Conservation (phyloP, 2,113 vertebrate species). For the Sceloporus undulatus region DNA sequence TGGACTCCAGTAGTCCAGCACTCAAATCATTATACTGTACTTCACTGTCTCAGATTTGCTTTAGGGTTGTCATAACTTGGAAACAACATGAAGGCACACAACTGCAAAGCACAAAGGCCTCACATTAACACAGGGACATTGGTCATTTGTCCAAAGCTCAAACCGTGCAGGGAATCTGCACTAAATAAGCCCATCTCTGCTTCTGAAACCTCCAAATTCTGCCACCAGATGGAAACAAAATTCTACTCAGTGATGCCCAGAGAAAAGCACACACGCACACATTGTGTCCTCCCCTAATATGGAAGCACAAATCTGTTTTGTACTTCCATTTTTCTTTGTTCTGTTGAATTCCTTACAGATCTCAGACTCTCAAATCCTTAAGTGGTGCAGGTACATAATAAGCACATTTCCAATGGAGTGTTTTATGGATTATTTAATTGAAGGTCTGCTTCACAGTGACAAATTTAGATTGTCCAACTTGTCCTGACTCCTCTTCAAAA, state of each 20-base stretch:
- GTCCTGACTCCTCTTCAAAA: neutral
- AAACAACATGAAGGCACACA: too few species aligned
- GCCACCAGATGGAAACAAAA: neutral
- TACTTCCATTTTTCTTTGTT: neutral
- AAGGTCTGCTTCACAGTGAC: neutral
- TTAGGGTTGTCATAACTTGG: too few species aligned
- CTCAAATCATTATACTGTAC: too few species aligned
- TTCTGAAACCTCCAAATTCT: neutral
- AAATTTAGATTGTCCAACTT: conserved; percentile 9
- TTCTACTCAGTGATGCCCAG: neutral
- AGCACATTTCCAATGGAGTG: neutral
- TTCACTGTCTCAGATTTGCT: too few species aligned
- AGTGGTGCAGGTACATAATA: too few species aligned
- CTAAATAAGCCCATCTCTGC: neutral
- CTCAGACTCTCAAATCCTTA: neutral
- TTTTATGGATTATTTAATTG: conserved; percentile 10
- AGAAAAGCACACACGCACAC: neutral
- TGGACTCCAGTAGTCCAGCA: too few species aligned
- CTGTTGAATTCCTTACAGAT: neutral
- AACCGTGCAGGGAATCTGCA: neutral
- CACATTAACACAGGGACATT: too few species aligned
- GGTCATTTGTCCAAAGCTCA: neutral
- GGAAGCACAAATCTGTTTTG: too few species aligned
- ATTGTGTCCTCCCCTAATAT: neutral
- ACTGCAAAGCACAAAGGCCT: too few species aligned